Conservation (phyloP, 2,113 vertebrate genomes). For the Burhinus oedicnemus region DNA sequence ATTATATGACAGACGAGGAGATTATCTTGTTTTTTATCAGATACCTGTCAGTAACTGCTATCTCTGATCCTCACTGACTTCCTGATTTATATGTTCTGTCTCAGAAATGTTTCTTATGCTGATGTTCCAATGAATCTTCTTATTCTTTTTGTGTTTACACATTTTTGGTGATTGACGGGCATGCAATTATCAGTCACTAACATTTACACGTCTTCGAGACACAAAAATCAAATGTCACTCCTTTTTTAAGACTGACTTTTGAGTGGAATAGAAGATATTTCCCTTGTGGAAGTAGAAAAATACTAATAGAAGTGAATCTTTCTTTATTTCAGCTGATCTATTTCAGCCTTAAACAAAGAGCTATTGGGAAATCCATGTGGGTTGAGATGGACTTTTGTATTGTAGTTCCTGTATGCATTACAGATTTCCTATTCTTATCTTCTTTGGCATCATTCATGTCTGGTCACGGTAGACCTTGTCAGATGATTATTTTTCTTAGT, state of each 20-base stretch:
- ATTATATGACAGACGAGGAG: neutral
- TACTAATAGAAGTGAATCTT: neutral
- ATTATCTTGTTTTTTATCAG: neutral
- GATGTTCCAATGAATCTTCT: neutral
- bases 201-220: neutral
- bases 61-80: neutral
- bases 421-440: slow-evolving; percentile 15
- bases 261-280: neutral
- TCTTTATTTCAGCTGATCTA: neutral
- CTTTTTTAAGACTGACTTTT: neutral
- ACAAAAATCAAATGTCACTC: neutral
- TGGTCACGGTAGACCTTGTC: neutral
- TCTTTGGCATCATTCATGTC: neutral
- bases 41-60: neutral
- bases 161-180: neutral
- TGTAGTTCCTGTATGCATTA: neutral
- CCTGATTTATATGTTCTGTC: neutral
- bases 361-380: neutral
- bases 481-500: neutral
- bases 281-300: neutral
- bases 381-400: neutral
- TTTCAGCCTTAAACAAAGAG: neutral
- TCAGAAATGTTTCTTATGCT: neutral
- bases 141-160: neutral
- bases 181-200: neutral